Base-by-base conservation (phyloP, 2,888 invertebrate genomes). In the Euplexia lucipara region DNA sequence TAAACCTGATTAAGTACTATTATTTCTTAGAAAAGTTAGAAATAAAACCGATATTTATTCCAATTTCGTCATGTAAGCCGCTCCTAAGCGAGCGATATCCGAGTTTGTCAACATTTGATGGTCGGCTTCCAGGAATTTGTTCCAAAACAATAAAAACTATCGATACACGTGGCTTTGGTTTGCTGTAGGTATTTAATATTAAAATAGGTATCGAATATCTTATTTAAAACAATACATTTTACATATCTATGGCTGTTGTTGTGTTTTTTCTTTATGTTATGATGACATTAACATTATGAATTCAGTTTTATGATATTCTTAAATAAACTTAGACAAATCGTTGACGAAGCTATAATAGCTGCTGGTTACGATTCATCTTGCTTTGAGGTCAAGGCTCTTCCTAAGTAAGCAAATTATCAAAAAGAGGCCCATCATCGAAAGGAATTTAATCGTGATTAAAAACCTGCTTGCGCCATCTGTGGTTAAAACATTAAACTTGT, bases 71-170 rank as follows among this genome's bases (percentile, higher is more conserved):
- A 79, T 79, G 74, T 76, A 60, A 68, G 8, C 69, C 60, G 0
- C 0, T 1, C n/a, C 7, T 57, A 61, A 64, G 14, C 44, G 57
- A 61, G 73, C 64, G 64, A 69, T 76, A 79, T 64, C 70, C 48
- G 48, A 75, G 75, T 71, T 77, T 79, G 79, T 80, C 82, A 81
- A 76, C 79, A 83, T 77, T 75, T 78, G 78, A 77, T 52, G 63
- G 57, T 44, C 32, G 62, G 69, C 65, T 71, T 59, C 64, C 70
- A 79, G 56, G 83, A 77, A 84, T 85, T 78, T 70, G 80, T 79
- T 83, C 79, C 75, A 72, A 86, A 85, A 86, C 86, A 82, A 87
- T 88, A 87, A 65, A 72, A 64, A 70, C 35, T 52, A 57, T 37
- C 12, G n/a, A 8, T 14, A 56, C 61, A 64, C 57, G 47, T 62